Evolutionary conservation across 2,888 invertebrate genomes (phyloP).

Genomic region (Leptothorax acervorum): DNA sequence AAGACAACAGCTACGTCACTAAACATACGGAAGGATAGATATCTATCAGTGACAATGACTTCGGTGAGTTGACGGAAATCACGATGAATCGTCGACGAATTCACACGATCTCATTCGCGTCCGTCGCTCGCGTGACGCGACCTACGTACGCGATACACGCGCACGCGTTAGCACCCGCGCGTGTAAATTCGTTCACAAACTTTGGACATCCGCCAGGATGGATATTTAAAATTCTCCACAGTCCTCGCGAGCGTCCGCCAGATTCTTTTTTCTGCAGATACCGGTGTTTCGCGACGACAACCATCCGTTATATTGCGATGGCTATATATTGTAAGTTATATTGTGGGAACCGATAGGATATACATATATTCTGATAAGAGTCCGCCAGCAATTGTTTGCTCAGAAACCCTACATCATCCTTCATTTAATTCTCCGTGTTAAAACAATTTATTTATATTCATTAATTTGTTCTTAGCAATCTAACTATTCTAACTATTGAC

Average conservation of each 20-base stretch:
- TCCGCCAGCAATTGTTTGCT: neutral
- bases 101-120: neutral
- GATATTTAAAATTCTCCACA: slow-evolving; percentile 80
- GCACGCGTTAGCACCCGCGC: slow-evolving; percentile 58
- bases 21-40: slow-evolving; percentile 30
- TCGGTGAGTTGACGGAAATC: slow-evolving; percentile 64
- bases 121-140: slow-evolving; percentile 39
- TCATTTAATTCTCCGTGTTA: neutral
- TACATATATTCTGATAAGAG: neutral
- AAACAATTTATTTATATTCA: neutral
- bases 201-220: slow-evolving; percentile 77
- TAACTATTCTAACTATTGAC: neutral
- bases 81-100: slow-evolving; percentile 51
- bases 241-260: slow-evolving; percentile 59
- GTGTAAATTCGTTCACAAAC: slow-evolving; percentile 78
- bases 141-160: slow-evolving; percentile 61
- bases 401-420: neutral
- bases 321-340: no score
- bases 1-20: slow-evolving; percentile 52
- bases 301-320: neutral
- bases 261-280: slow-evolving; percentile 47
- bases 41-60: slow-evolving; percentile 56
- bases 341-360: neutral
- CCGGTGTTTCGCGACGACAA: slow-evolving; percentile 8
- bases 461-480: neutral